Evolutionary conservation across 2,797 vertebrate genomes (phyloP), one percentile per base, ranked within the genome.

Genomic region (Falco concolor): DNA sequence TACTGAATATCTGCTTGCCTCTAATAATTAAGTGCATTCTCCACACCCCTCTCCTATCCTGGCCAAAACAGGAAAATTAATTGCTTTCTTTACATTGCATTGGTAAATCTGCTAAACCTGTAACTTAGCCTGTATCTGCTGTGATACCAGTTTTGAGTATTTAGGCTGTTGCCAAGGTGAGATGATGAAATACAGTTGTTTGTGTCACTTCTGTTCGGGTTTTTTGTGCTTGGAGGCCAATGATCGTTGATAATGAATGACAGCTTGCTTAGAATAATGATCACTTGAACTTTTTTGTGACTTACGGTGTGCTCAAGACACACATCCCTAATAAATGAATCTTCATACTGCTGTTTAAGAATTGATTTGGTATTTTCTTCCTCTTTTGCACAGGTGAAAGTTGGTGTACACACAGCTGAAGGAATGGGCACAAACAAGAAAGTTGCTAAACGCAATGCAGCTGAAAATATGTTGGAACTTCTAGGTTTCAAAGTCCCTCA

Each of bases 351-450:
- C 44, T 65, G 32, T 53, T 77, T 82, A 80, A 60, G 56, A 60
- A 53, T 8, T 52, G 4, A 32, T 67, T 84, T 65, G 34, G 0
- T 18, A 38, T 87, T 80, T 83, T 34, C 15, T 73, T 90, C 8
- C 17, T 84, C 16, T 61, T 36, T 40, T 79, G 9, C 36, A 42
- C 95, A 99, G 99, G 99, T 99, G 90, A 98, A 98, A 27, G 98
- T 99, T 88, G 98, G 98, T 30, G 98, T 98, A 70, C 99, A 99
- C 96, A 98, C 98, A 63, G 99, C 99, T 8, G 99, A 99, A 97
- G 99, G 99, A 69, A 98, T 99, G 96, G 99, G 99, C 88, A 99
- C 99, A 0, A 99, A 99, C 96, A 99, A 99, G 97, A 99, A 99
- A 95, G 99, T 99, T 95, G 99, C 99, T 90, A 99, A 99, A 94